Evolutionary conservation across 30 jellyfish, hydroid and myxozoan genomes (phyloP).

Genomic region (Nemopilema nomurai): DNA sequence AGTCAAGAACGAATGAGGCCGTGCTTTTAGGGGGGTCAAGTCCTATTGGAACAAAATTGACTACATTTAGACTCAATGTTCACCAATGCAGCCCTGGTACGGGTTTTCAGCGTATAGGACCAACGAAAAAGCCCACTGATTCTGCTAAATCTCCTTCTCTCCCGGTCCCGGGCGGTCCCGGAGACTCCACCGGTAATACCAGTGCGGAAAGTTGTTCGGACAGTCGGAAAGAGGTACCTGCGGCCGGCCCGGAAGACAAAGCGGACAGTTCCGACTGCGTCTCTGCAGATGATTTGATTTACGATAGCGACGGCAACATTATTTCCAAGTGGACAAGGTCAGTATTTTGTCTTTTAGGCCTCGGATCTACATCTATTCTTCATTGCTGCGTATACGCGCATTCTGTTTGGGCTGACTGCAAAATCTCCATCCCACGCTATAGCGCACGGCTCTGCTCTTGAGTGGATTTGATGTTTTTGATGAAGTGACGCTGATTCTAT

Average conservation of each 20-base stretch:
- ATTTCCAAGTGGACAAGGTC: conserved; percentile 60
- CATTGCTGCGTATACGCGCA: too few relatives aligned
- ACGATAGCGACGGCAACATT: conserved; percentile 11
- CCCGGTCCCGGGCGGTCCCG: neutral
- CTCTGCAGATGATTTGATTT: conserved; percentile 48
- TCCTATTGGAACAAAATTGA: conserved; percentile 53
- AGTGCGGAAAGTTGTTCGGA: neutral
- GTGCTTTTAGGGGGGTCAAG: conserved; percentile 7
- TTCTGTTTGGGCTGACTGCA: too few relatives aligned
- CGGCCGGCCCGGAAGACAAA: neutral
- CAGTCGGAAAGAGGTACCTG: neutral
- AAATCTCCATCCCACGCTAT: too few relatives aligned
- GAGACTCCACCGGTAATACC: neutral
- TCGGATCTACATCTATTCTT: neutral
- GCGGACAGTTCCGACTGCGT: neutral
- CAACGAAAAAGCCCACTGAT: neutral
- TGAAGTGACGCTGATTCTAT: too few relatives aligned
- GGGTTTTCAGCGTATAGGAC: conserved; percentile 39
- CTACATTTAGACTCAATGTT: conserved; percentile 33
- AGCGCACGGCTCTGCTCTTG: too few relatives aligned
- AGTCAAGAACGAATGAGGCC: neutral
- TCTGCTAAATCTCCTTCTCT: neutral
- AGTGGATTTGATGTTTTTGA: too few relatives aligned
- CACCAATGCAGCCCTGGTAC: neutral
- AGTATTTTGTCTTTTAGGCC: neutral